Evolutionary conservation across 2,888 invertebrate species (phyloP), one percentile per base, ranked within the genome.

Genomic region (Nesidiocoris tenuis): DNA sequence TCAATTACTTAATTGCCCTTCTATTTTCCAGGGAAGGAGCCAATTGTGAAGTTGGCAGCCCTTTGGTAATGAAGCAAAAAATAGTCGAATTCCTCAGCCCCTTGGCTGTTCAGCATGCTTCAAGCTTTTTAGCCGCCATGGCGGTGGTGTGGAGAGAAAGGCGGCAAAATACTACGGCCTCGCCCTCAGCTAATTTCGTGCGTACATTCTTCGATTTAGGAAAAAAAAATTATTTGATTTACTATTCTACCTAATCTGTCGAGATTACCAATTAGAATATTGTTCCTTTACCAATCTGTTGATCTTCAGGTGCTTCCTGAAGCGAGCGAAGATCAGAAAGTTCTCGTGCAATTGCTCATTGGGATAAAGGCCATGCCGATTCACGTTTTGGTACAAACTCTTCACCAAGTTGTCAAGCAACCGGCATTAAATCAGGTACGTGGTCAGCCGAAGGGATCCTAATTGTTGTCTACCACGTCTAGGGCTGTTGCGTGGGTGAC

Each of bases 121-220:
- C 89, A 17, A 91, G 91, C 82, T 91, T 95, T 81, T 84, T 95
- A 76, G 91, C 92, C 5, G 92, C 94, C 1, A 88, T 95, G 77
- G 91, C 94, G 0, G 90, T 94, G 3, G 93, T 93, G 25, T 95
- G 95, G 95, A 90, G 91, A 82, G 91, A 94, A 80, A 84, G 89
- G 74, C 86, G 88, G 74, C 87, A 87, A 79, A n/a, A n/a, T n/a
- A n/a, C n/a, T n/a, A n/a, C n/a, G n/a, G n/a, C n/a, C n/a, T n/a
- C n/a, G n/a, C n/a, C 64, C 23, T 63, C 61, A n/a, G 64, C 61
- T 39, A 77, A 72, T 59, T 56, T 72, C 19, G 70, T 70, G 24
- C 57, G 70, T 70, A 16, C 16, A 54, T 54, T 54, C 16, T n/a
- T n/a, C n/a, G n/a, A n/a, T n/a, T n/a, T n/a, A n/a, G n/a, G n/a